These are phyloP conservation scores for Hemiprocne comata DNA, from an alignment of 2,113 vertebrate species.

Conservation along the genomic window DNA sequence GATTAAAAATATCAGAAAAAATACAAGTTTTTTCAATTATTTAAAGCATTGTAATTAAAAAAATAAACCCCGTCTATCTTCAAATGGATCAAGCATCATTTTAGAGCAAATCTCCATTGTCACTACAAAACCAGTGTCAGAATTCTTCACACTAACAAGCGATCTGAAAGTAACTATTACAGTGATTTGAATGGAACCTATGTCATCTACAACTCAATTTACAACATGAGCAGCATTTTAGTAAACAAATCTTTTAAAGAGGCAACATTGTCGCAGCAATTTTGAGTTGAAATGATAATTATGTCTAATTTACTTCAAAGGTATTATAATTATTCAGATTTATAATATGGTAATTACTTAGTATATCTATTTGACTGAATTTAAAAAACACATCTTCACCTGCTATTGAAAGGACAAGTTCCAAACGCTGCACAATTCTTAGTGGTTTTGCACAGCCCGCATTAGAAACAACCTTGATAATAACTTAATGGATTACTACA, in stretches of 20 bases:
- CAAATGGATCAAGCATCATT: neutral
- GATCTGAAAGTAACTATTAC: neutral
- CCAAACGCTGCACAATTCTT: neutral
- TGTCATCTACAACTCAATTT: neutral
- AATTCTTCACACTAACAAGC: neutral
- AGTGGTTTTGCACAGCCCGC: neutral
- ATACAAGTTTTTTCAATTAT: neutral
- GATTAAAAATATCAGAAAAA: neutral
- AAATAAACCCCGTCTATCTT: neutral
- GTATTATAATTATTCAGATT: neutral
- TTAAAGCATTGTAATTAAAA: neutral
- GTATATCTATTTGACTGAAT: neutral
- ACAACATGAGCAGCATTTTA: neutral
- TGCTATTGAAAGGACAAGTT: neutral
- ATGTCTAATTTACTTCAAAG: neutral
- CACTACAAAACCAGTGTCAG: neutral
- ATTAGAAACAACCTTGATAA: neutral
- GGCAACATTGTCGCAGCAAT: neutral
- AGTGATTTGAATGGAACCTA: neutral
- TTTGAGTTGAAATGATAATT: neutral
- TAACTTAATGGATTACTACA: neutral
- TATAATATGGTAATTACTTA: neutral
- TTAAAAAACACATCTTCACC: accelerated
- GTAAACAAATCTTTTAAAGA: neutral
- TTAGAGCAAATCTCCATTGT: neutral